Percentiles rank a stretch among this genome's conserved stretches.
phyloP scores from a whole-genome alignment of 1,140 invertebrate species.

The Lordiphosa clarofinis region DNA sequence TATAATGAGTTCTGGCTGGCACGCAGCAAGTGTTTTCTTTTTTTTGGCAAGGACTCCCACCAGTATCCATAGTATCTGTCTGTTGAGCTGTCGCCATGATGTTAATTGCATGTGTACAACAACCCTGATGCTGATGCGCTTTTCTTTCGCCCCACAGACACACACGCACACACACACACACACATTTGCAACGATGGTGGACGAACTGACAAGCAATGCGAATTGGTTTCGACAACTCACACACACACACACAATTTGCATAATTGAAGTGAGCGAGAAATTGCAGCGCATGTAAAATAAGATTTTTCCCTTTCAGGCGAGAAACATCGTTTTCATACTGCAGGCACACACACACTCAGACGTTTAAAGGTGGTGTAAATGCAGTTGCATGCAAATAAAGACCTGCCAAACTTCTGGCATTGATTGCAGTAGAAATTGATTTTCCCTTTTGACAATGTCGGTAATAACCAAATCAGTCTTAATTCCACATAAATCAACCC shows the following conservation, averaged over 20 bases:
- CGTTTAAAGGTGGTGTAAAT: slow-evolving; percentile 31
- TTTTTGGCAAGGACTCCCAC: slow-evolving; percentile 22
- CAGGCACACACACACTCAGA: slow-evolving; percentile 9
- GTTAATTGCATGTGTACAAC: slow-evolving; percentile 73
- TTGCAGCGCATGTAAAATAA: slow-evolving; percentile 72
- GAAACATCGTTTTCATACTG: slow-evolving; percentile 51
- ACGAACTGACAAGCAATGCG: slow-evolving; percentile 52
- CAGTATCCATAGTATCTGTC: slow-evolving; percentile 27
- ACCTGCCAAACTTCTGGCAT: slow-evolving; percentile 50
- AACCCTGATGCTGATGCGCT: slow-evolving; percentile 38
- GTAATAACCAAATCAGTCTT: slow-evolving; percentile 52
- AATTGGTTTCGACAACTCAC: slow-evolving; percentile 63
- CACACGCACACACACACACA: slow-evolving; percentile 15
- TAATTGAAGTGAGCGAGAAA: slow-evolving; percentile 75
- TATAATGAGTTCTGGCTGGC: slow-evolving; percentile 60
- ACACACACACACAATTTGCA: slow-evolving; percentile 70
- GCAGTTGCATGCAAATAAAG: slow-evolving; percentile 45
- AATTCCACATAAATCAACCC: slow-evolving; percentile 7
- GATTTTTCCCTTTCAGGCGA: slow-evolving; percentile 59
- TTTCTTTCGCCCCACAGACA: slow-evolving; percentile 37
- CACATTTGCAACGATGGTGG: slow-evolving; percentile 4
- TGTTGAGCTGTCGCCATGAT: slow-evolving; percentile 45
- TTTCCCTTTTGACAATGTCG: slow-evolving; percentile 36
- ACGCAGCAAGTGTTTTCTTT: slow-evolving; percentile 31
- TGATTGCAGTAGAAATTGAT: slow-evolving; percentile 61